phyloP scores from a whole-genome alignment of 2,888 invertebrate genomes.

The Trimorus sp. region DNA sequence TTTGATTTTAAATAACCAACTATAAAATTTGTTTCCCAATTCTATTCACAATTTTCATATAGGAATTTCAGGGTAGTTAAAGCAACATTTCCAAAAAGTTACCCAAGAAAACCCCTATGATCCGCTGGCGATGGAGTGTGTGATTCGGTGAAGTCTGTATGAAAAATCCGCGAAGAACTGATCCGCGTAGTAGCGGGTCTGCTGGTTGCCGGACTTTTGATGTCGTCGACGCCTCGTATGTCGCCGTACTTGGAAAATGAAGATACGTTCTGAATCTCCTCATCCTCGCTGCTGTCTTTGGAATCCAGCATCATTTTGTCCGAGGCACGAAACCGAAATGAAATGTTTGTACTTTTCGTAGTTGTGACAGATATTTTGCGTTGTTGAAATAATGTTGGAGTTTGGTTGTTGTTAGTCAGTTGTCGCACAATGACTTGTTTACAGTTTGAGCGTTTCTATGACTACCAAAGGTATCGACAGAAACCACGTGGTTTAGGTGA shows the following conservation, averaged over 20 bases:
- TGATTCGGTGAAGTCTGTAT: slow-evolving; percentile 38
- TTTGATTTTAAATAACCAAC: too few relatives aligned
- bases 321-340: neutral
- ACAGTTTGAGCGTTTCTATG: slow-evolving; percentile 35
- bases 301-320: slow-evolving; percentile 61
- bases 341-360: neutral
- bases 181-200: slow-evolving; percentile 67
- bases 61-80: neutral
- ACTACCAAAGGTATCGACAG: slow-evolving; percentile 57
- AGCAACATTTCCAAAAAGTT: neutral
- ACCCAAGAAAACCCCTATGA: slow-evolving; percentile 52
- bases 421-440: slow-evolving; percentile 12
- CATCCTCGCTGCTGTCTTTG: slow-evolving; percentile 72
- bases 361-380: too few relatives aligned
- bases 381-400: neutral
- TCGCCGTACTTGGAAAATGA: slow-evolving; percentile 82
- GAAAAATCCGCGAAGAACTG: slow-evolving; percentile 44
- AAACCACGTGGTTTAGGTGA: slow-evolving; percentile 21
- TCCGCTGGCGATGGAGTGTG: slow-evolving; percentile 70
- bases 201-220: slow-evolving; percentile 82
- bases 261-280: slow-evolving; percentile 73
- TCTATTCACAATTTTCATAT: too few relatives aligned
- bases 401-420: neutral
- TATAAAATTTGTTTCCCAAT: too few relatives aligned
- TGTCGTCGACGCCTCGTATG: slow-evolving; percentile 84